Conservation (phyloP, 2,113 vertebrate species). For the Nesoenas mayeri region DNA sequence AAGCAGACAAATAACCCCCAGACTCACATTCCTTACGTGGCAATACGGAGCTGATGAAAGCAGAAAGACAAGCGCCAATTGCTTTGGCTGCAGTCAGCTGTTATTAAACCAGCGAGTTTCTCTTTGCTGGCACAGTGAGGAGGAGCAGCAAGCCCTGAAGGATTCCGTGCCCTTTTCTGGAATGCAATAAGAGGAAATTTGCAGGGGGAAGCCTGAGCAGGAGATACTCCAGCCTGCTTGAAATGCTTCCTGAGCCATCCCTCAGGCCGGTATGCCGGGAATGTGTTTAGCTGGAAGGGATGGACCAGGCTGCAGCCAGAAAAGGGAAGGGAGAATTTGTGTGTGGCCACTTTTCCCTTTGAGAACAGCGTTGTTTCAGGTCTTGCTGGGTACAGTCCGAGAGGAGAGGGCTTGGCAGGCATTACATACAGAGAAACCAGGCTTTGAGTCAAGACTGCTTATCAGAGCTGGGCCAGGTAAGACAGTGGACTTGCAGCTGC, state of each 20-base stretch:
- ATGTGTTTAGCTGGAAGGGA: conserved; percentile 29
- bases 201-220: not conserved
- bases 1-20: not conserved
- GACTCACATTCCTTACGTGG: not conserved
- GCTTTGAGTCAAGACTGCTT: not conserved
- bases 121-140: fast-evolving
- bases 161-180: conserved; percentile 43
- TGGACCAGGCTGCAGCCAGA: conserved; percentile 1
- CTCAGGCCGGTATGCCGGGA: not conserved
- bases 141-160: not conserved
- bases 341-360: not conserved
- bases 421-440: not conserved
- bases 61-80: fast-evolving
- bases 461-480: not conserved
- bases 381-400: not conserved
- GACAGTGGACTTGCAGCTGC: not conserved
- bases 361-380: not conserved
- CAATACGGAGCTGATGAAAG: not conserved
- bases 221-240: conserved; percentile 23
- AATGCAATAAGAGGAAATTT: conserved; percentile 22
- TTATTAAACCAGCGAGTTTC: not conserved
- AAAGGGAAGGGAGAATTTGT: not conserved
- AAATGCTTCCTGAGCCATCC: conserved; percentile 39
- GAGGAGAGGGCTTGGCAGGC: not conserved
- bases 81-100: not conserved